These are phyloP conservation scores for Tetranychus urticae DNA, from an alignment of 1,140 invertebrate genomes.

Conservation along the genomic window DNA sequence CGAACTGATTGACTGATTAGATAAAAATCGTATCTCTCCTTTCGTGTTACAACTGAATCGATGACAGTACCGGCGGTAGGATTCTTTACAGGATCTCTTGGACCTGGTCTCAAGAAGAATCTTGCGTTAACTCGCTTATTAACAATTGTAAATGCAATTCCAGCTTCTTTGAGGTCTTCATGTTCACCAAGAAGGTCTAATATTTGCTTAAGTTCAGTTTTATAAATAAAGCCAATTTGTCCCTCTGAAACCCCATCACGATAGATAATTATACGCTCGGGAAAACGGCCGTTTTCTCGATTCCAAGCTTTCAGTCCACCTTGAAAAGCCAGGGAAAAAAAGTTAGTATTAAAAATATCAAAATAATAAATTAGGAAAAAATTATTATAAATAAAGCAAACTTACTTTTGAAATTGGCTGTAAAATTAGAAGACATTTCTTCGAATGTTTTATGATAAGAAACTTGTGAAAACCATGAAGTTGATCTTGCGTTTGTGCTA, in stretches of 20 bases:
- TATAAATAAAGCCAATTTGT: constrained; percentile 20
- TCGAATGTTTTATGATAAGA: too few species aligned
- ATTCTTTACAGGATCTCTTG: constrained; percentile 26
- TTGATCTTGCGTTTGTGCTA: too few species aligned
- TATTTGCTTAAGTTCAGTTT: constrained; percentile 21
- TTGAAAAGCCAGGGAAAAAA: neutral
- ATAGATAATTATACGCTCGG: constrained; percentile 24
- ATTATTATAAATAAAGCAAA: too few species aligned
- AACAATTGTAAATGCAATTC: neutral
- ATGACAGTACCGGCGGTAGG: constrained; percentile 60
- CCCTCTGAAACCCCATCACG: constrained; percentile 29
- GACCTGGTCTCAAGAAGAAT: neutral
- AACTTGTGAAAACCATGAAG: too few species aligned
- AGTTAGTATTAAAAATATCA: neutral
- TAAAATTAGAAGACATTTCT: too few species aligned
- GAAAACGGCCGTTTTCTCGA: constrained; percentile 17
- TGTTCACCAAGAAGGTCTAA: too few species aligned
- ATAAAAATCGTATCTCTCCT: constrained; percentile 57
- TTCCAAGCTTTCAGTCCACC: constrained; percentile 21
- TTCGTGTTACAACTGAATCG: constrained; percentile 56
- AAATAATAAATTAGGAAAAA: neutral
- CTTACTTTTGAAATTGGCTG: too few species aligned
- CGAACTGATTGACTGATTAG: constrained; percentile 45
- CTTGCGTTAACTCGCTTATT: neutral
- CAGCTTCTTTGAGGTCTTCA: neutral